Evolutionary conservation across 2,797 vertebrate genomes (phyloP), one percentile per base, ranked within the genome.

Genomic region (Chelon labrosus): DNA sequence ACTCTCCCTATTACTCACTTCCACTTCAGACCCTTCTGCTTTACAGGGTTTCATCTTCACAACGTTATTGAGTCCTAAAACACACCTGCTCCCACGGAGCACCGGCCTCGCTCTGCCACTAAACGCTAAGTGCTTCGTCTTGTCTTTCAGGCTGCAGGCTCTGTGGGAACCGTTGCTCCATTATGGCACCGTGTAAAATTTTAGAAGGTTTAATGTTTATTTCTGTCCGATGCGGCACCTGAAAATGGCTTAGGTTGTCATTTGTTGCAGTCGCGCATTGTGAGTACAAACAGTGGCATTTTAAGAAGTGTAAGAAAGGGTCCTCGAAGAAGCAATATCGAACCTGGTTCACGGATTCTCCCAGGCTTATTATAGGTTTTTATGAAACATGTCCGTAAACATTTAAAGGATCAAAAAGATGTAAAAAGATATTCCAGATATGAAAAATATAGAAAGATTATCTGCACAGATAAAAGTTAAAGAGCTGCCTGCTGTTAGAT

Each of bases 51-150:
- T 77, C 77, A 82, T 87, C 85, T 82, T 75, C 73, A 37, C 75
- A n/a, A 13, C n/a, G 38, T 90, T 88, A 92, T 85, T 86, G 86
- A 88, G 81, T 90, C 90, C 85, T 89, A 88, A 91, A 92, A 88
- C 81, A 88, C 91, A 90, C 78, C 88, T 90, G 91, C 89, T 92
- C 83, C 88, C 83, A 73, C 72, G 27, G 81, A 14, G 78, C 5
- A 12, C 22, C 16, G 37, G 69, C 74, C 53, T 76, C 54, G 39
- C 76, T 58, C 65, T 20, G 69, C 75, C 76, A 61, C 83, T 84
- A 82, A 88, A 86, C 27, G 4, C 73, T 71, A 70, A 91, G 79
- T 76, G 80, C 73, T 70, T 62, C 47, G 10, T 65, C 82, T 86
- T 75, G 52, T 80, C 82, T 88, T 82, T 82, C 76, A 87, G 77